Evolutionary conservation across 1,140 invertebrate genomes (phyloP).

Genomic region (Chelonus insularis): DNA sequence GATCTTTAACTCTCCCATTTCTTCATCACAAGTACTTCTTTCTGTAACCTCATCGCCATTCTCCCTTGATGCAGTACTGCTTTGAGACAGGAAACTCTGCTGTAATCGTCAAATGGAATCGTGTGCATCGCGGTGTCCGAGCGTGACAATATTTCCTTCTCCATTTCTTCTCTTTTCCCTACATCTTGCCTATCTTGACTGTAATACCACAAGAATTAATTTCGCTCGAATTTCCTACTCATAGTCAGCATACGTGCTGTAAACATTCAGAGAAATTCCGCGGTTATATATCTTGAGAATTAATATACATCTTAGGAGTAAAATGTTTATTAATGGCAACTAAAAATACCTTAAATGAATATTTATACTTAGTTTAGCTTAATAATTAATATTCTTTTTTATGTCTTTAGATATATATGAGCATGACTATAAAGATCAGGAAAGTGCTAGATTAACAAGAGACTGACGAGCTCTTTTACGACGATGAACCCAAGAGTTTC

Average conservation of each 20-base stretch:
- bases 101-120: conserved; percentile 20
- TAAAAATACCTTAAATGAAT: too few species aligned
- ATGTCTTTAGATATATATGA: too few species aligned
- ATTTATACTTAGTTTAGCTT: too few species aligned
- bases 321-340: too few species aligned
- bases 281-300: too few species aligned
- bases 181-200: neutral
- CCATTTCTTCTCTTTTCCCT: neutral
- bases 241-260: neutral
- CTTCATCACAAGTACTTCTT: neutral
- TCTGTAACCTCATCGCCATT: neutral
- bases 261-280: conserved; percentile 2
- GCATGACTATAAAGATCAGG: neutral
- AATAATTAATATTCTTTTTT: too few species aligned
- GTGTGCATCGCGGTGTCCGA: neutral
- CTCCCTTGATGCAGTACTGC: neutral
- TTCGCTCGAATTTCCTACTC: conserved; percentile 6
- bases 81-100: neutral
- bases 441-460: neutral
- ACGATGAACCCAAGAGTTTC: conserved; percentile 24
- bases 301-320: too few species aligned
- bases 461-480: neutral
- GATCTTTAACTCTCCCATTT: conserved; percentile 6
- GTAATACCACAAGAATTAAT: conserved; percentile 5
- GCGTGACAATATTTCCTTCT: neutral